These are phyloP conservation scores for Recurvirostra avosetta DNA, from an alignment of 2,113 vertebrate species.

Conservation along the genomic window DNA sequence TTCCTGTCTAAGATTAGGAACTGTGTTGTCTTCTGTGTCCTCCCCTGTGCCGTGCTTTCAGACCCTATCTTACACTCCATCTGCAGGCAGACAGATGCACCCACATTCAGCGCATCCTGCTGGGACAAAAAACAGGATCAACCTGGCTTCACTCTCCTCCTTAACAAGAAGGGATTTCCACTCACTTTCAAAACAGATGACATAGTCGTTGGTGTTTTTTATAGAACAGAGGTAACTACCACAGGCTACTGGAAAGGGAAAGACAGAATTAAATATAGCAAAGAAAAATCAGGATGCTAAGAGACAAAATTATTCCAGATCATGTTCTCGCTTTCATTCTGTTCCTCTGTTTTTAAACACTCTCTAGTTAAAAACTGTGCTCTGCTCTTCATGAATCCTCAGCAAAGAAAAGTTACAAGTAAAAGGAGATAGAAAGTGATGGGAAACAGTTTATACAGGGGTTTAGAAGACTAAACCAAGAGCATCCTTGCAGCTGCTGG, in stretches of 20 bases:
- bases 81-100: not conserved
- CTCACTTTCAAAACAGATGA: not conserved
- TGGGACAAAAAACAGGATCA: not conserved
- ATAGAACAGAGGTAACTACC: not conserved
- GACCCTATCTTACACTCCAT: not conserved
- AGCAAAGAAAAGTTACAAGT: not conserved
- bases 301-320: not conserved
- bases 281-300: not conserved
- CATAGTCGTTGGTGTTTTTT: not conserved
- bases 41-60: not conserved
- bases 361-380: not conserved
- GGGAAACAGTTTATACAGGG: fast-evolving
- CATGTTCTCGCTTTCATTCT: not conserved
- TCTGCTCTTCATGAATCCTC: not conserved
- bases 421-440: fast-evolving
- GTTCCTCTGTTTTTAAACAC: not conserved
- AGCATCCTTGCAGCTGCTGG: fast-evolving
- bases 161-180: not conserved
- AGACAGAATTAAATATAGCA: not conserved
- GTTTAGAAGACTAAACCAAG: fast-evolving
- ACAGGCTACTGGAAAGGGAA: not conserved
- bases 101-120: not conserved
- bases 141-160: not conserved
- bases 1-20: not conserved
- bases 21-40: not conserved